Conservation (phyloP, 2,888 invertebrate genomes). For the Tupiocoris notatus region DNA sequence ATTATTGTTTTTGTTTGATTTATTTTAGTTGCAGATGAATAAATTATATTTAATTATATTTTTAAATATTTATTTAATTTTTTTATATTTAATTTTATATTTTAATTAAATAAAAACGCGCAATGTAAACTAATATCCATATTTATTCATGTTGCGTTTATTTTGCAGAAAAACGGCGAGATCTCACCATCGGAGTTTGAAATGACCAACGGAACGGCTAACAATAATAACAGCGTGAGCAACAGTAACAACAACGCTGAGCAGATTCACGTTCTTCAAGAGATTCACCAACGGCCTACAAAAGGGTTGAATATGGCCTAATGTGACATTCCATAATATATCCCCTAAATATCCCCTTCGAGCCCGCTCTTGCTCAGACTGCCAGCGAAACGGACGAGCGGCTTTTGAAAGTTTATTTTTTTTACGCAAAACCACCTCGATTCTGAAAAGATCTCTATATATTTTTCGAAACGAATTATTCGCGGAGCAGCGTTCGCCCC, state of each 20-base stretch:
- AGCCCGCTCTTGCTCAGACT: too few relatives aligned
- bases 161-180: conserved; percentile 16
- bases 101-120: too few relatives aligned
- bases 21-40: too few relatives aligned
- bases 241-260: conserved; percentile 25
- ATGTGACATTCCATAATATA: not conserved
- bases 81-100: too few relatives aligned
- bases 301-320: conserved; percentile 27
- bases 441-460: not conserved
- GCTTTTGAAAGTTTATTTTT: not conserved
- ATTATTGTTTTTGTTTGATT: too few relatives aligned
- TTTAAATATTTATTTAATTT: too few relatives aligned
- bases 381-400: not conserved
- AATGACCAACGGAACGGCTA: conserved; percentile 23
- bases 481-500: too few relatives aligned
- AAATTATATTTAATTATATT: too few relatives aligned
- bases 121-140: too few relatives aligned
- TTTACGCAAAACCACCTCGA: not conserved
- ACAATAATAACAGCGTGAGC: conserved; percentile 21
- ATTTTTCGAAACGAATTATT: not conserved
- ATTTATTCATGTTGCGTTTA: not conserved
- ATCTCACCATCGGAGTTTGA: conserved; percentile 10
- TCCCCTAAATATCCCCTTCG: not conserved
- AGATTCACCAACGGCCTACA: conserved; percentile 18
- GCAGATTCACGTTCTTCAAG: conserved; percentile 21